Conservation (phyloP, 2,113 vertebrate genomes). For the Microtus richardsoni region DNA sequence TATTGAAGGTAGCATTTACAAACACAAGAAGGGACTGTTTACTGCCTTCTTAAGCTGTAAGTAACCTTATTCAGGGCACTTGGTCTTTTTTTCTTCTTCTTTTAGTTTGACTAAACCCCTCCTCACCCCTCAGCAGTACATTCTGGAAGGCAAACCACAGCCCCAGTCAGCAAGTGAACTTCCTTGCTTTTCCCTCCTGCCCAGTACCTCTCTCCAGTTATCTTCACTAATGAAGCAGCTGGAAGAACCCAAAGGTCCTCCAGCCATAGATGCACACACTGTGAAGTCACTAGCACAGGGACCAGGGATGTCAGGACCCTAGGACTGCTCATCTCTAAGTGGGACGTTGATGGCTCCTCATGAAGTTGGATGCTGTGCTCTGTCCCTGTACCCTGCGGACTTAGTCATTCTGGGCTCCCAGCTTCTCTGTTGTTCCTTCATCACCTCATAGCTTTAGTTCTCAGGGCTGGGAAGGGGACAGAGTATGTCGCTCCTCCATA, state of each 20-base stretch:
- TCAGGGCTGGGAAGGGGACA: neutral
- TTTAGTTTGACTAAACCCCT: neutral
- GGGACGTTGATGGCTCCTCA: rapidly evolving
- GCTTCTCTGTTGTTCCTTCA: neutral
- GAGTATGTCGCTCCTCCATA: rapidly evolving
- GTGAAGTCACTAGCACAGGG: rapidly evolving
- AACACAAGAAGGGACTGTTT: neutral
- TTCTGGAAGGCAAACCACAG: neutral
- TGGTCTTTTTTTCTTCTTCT: neutral
- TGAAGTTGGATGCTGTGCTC: neutral
- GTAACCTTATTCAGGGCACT: neutral
- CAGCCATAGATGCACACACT: neutral
- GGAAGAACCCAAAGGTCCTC: too few relatives aligned
- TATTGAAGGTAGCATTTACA: too few relatives aligned
- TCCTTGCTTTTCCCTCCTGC: neutral
- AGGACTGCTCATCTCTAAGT: neutral
- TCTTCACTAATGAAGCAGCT: neutral
- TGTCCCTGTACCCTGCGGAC: neutral
- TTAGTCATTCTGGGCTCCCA: neutral
- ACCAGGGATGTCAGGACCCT: rapidly evolving
- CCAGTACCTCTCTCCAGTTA: neutral
- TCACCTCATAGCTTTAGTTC: neutral
- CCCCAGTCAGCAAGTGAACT: neutral
- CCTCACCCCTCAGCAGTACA: neutral
- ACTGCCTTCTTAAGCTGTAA: neutral